Evolutionary conservation across 1,140 invertebrate genomes (phyloP).

Genomic region (Diprion similis): DNA sequence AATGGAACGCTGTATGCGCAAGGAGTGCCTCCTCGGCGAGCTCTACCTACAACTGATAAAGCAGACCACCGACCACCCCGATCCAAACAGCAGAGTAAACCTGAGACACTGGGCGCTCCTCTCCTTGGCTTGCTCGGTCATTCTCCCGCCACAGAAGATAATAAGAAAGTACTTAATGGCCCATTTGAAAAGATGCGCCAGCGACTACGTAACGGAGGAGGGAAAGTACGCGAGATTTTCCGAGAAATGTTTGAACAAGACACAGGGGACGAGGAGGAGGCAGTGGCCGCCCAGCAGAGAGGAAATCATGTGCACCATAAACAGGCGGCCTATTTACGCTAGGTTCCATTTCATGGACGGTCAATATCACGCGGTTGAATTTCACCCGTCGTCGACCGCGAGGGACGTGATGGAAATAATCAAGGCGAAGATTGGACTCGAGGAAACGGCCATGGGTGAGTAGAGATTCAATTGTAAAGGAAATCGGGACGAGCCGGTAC

Average conservation of each 20-base stretch:
- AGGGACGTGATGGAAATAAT: conserved; percentile 88
- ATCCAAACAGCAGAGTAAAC: conserved; percentile 88
- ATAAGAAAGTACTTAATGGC: conserved; percentile 89
- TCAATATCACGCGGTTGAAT: conserved; percentile 93
- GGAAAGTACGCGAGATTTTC: conserved; percentile 94
- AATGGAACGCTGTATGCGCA: conserved; percentile 88
- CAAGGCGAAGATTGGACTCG: conserved; percentile 90
- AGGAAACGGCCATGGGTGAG: conserved; percentile 77
- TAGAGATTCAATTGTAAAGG: conserved; percentile 8
- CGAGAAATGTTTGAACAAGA: conserved; percentile 88
- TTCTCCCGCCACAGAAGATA: conserved; percentile 82
- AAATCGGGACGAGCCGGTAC: background rate
- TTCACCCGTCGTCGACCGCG: conserved; percentile 93
- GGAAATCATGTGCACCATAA: conserved; percentile 92
- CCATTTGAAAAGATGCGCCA: conserved; percentile 87
- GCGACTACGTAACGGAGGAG: conserved; percentile 90
- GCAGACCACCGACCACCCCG: conserved; percentile 91
- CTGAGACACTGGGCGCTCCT: conserved; percentile 92
- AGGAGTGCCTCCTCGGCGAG: conserved; percentile 88
- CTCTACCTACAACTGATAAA: conserved; percentile 93
- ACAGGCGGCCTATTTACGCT: conserved; percentile 88
- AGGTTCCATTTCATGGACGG: conserved; percentile 94
- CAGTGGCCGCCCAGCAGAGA: conserved; percentile 93
- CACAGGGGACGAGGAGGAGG: conserved; percentile 83
- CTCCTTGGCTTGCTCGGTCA: conserved; percentile 86